These are phyloP conservation scores for Drosophila jambulina DNA, from an alignment of 1,140 invertebrate genomes.

Conservation along the genomic window DNA sequence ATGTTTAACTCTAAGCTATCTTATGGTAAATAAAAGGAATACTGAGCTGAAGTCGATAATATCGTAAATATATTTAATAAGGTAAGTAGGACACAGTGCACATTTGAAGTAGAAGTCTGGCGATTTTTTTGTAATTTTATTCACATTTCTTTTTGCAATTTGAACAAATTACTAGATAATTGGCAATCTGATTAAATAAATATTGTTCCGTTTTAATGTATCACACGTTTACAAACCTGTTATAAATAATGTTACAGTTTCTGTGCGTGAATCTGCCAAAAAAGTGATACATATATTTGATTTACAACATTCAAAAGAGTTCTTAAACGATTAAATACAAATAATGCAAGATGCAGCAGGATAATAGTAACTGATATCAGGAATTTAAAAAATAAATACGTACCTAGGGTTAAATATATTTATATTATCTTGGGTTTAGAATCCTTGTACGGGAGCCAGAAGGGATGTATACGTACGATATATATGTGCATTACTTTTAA, in stretches of 20 bases:
- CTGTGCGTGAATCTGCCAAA: constrained; percentile 3
- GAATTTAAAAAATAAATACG: constrained; percentile 10
- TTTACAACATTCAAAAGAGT: not conserved
- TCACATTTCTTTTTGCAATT: constrained; percentile 7
- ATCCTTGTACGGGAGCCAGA: constrained; percentile 10
- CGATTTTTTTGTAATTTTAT: constrained; percentile 8
- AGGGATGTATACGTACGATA: not conserved
- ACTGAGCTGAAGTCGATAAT: not conserved
- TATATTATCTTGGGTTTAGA: not conserved
- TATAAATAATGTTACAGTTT: not conserved
- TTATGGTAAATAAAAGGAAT: constrained; percentile 22
- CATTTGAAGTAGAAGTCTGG: not conserved
- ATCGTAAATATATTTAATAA: not conserved
- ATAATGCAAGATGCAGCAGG: not conserved
- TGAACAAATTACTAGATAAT: constrained; percentile 10
- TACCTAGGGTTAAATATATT: constrained; percentile 4
- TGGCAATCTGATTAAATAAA: constrained; percentile 18
- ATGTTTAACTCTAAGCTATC: constrained; percentile 24
- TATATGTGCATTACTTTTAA: constrained; percentile 44
- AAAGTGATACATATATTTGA: not conserved
- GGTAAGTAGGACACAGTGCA: not conserved
- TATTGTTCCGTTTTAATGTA: constrained; percentile 9
- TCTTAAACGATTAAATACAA: not conserved
- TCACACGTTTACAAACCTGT: constrained; percentile 22
- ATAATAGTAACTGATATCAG: not conserved